A percentile compares a stretch with the other conserved stretches of the same genome.
Evolutionary conservation across 92 coral and sea anemone genomes (phyloP).

Genomic region (Bergia sp.): DNA sequence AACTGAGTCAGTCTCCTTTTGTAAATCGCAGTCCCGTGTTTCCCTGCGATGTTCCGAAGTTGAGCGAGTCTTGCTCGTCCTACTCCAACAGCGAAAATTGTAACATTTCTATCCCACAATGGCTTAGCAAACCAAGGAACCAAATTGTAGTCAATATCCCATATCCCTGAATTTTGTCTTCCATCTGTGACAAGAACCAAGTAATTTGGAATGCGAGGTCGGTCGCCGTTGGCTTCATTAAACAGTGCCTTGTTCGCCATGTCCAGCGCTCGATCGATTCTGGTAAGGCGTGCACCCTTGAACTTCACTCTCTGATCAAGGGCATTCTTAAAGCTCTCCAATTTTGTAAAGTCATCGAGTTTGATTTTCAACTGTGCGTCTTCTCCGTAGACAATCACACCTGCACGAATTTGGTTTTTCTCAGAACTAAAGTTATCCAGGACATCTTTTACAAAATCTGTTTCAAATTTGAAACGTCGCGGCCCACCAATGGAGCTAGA

Average conservation of each 20-base stretch:
- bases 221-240: slow-evolving; percentile 29
- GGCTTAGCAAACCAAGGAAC: slow-evolving; percentile 5
- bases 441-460: slow-evolving; percentile 26
- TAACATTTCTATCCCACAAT: slow-evolving; percentile 32
- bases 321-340: slow-evolving; percentile 18
- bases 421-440: slow-evolving; percentile 17
- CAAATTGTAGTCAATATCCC: background rate
- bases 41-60: slow-evolving; percentile 18
- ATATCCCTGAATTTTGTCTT: slow-evolving; percentile 37
- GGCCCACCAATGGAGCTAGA: slow-evolving; percentile 37
- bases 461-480: background rate
- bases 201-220: slow-evolving; percentile 26
- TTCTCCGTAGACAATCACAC: slow-evolving; percentile 18
- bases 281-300: slow-evolving; percentile 7
- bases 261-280: slow-evolving; percentile 15
- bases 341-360: background rate
- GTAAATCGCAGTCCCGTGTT: slow-evolving; percentile 14
- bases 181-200: slow-evolving; percentile 40
- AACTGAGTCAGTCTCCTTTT: background rate
- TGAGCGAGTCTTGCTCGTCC: background rate
- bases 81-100: slow-evolving; percentile 42
- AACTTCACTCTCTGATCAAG: slow-evolving; percentile 20
- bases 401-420: slow-evolving; percentile 35
- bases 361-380: slow-evolving; percentile 16
- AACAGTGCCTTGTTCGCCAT: slow-evolving; percentile 16